phyloP scores from a whole-genome alignment of 92 coral and sea anemone genomes.

The Metridium senile region DNA sequence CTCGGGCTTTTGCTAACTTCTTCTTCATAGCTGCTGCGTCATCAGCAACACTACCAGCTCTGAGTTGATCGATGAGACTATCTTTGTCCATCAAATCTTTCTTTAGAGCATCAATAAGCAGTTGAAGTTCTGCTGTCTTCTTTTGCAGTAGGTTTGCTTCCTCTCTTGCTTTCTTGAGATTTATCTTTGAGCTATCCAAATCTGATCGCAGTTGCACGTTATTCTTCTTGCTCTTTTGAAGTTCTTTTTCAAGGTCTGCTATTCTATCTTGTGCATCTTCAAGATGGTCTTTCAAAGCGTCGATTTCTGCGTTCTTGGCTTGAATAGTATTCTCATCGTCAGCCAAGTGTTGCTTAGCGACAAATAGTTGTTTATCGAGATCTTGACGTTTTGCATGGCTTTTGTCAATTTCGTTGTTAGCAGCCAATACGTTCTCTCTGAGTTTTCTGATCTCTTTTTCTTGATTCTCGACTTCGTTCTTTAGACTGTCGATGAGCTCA shows the following conservation, averaged over 20 bases:
- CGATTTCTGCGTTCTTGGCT: constrained; percentile 58
- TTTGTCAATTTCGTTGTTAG: constrained; percentile 52
- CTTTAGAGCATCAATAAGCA: constrained; percentile 61
- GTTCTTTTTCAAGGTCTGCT: constrained; percentile 49
- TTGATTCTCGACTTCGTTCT: constrained; percentile 62
- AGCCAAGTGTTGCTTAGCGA: constrained; percentile 60
- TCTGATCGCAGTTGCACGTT: constrained; percentile 45
- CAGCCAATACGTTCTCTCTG: constrained; percentile 53
- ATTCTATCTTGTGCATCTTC: constrained; percentile 65
- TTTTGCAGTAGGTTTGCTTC: constrained; percentile 53
- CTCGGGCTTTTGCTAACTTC: constrained; percentile 68
- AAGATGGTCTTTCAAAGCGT: constrained; percentile 56
- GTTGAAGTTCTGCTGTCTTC: constrained; percentile 56
- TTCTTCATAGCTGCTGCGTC: constrained; percentile 58
- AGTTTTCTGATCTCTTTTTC: constrained; percentile 75
- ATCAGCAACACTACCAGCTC: constrained; percentile 55
- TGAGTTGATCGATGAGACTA: constrained; percentile 47
- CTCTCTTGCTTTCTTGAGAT: constrained; percentile 66
- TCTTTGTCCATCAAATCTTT: constrained; percentile 60
- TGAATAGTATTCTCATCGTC: constrained; percentile 64
- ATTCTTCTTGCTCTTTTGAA: constrained; percentile 61
- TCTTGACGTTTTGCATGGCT: constrained; percentile 59
- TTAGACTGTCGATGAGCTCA: constrained; percentile 69
- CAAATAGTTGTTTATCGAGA: constrained; percentile 56
- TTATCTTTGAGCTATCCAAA: constrained; percentile 59